Evolutionary conservation across 2,797 vertebrate genomes (phyloP), one percentile per base, ranked within the genome.

Genomic region (Gastrophryne carolinensis): DNA sequence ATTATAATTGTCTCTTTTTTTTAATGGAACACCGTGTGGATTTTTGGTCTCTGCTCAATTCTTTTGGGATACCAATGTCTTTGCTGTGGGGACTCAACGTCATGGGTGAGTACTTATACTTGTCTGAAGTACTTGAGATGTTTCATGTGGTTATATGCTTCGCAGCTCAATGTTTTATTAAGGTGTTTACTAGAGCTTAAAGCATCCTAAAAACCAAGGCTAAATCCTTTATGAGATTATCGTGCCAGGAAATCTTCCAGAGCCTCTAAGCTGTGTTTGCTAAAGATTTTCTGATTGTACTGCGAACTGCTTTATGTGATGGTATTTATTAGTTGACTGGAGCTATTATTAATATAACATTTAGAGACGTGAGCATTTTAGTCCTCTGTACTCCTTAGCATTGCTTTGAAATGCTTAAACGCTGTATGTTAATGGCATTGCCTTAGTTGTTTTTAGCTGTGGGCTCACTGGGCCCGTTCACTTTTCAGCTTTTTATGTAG

Each of bases 31-130:
- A 10, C 58, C 17, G 9, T 62, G 34, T 53, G 35, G 75, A 62
- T 64, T 50, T 71, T 35, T 58, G 39, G 6, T 26, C 39, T 71
- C 23, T n/a, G 13, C 37, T 44, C 24, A 35, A 15, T 32, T 29
- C 4, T n/a, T 11, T 26, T 52, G 64, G 57, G 50, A 52, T 35
- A 60, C 3, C 32, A 24, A n/a, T 6, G 3, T n/a, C 17, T 21
- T 23, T 47, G 19, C 41, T 39, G 19, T 32, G 50, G 47, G 75
- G 29, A 61, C 50, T 30, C 5, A 12, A 58, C 58, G 32, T 23
- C 19, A 52, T 58, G 39, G 73, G 73, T 75, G 57, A 75, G 73
- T 75, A 32, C 27, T 41, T 65, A 13, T 56, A 26, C 9, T 27
- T 29, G 49, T 57, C 5, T 49, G 11, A 65, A 65, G 26, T 47